These are phyloP conservation scores for Zaprionus tsacasi DNA, from an alignment of 1,140 invertebrate genomes.

Conservation along the genomic window DNA sequence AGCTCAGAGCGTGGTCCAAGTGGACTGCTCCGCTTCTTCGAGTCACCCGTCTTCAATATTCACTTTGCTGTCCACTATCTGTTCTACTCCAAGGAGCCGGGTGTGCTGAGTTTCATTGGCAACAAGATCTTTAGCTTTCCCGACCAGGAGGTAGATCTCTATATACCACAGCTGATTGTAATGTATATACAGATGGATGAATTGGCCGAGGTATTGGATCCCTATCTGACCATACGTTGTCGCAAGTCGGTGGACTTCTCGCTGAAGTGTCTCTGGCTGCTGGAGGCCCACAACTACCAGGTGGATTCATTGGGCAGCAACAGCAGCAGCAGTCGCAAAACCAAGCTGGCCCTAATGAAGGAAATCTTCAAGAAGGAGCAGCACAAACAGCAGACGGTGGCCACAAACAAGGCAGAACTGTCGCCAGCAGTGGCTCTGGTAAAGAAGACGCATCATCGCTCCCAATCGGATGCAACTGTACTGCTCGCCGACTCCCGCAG, in stretches of 20 bases:
- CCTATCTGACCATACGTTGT: conserved; percentile 97
- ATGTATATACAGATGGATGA: conserved; percentile 99
- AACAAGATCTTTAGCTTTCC: conserved; percentile 98
- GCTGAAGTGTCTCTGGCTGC: conserved; percentile 96
- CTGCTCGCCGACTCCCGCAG: conserved; percentile 81
- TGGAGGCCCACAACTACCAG: conserved; percentile 92
- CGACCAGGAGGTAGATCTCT: conserved; percentile 97
- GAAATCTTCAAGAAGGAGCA: conserved; percentile 78
- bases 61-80: conserved; percentile 98
- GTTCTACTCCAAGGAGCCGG: conserved; percentile 99
- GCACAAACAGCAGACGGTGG: conserved; percentile 56
- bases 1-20: conserved; percentile 82
- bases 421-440: conserved; percentile 45
- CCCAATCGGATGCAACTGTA: conserved; percentile 94
- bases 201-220: conserved; percentile 96
- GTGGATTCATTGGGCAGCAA: conserved; percentile 63
- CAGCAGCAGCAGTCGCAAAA: conserved; percentile 61
- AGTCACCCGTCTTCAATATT: conserved; percentile 98
- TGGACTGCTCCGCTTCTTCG: conserved; percentile 94
- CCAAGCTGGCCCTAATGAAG: conserved; percentile 84
- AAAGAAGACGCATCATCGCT: conserved; percentile 88
- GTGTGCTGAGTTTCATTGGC: conserved; percentile 97
- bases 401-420: conserved; percentile 27
- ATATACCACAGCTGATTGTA: conserved; percentile 98
- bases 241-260: conserved; percentile 97